Conservation (phyloP, 2,113 vertebrate species). For the Vulpes ferrilata region DNA sequence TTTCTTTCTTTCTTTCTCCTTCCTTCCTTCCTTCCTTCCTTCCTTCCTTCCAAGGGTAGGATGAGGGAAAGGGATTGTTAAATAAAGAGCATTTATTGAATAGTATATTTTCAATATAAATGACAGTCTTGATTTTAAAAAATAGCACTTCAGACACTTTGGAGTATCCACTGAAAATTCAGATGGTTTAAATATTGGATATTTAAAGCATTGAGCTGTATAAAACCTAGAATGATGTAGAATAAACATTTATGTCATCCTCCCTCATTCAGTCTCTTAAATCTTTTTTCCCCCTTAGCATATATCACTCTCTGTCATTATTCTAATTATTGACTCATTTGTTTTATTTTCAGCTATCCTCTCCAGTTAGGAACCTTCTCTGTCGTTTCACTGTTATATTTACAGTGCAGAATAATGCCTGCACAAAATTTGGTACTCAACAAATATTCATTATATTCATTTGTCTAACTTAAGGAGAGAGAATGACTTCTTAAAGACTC, state of each 20-base stretch:
- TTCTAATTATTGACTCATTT: neutral
- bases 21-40: neutral
- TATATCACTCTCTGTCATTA: neutral
- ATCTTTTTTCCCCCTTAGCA: neutral
- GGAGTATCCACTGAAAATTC: neutral
- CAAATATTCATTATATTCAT: neutral
- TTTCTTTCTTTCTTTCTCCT: neutral
- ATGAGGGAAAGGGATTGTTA: constrained; percentile 4
- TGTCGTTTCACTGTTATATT: neutral
- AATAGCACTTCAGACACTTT: neutral
- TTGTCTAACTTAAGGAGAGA: neutral
- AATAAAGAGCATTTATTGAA: neutral
- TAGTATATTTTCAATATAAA: neutral
- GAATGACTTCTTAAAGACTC: neutral
- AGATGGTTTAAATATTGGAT: neutral
- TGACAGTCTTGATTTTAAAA: neutral
- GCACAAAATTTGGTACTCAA: neutral
- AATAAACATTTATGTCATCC: neutral
- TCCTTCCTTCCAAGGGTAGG: neutral
- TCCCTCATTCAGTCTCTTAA: neutral
- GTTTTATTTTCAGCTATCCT: neutral
- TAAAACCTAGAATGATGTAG: neutral
- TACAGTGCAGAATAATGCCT: neutral
- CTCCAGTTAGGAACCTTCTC: neutral
- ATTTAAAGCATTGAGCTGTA: neutral